phyloP scores from a whole-genome alignment of 30 jellyfish, hydroid and myxozoan genomes.

The Aurelia aurita complex sp. Pacific region DNA sequence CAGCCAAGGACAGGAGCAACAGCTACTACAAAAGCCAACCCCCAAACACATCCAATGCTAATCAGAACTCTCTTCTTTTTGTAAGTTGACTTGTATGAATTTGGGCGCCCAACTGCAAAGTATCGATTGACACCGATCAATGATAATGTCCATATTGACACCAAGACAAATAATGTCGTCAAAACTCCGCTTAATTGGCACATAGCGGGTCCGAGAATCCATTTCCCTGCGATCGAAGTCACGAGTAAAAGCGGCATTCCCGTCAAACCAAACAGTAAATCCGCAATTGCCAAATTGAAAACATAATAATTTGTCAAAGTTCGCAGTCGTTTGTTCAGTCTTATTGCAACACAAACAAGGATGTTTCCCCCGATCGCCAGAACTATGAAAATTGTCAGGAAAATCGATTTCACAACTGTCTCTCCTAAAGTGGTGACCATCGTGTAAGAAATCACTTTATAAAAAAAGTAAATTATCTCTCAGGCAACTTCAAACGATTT shows the following conservation, averaged over 20 bases:
- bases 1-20: slow-evolving; percentile 91
- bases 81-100: slow-evolving; percentile 55
- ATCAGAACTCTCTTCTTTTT: slow-evolving; percentile 60
- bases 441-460: too few relatives aligned
- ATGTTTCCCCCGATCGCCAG: slow-evolving; percentile 77
- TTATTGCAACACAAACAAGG: slow-evolving; percentile 75
- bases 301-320: slow-evolving; percentile 91
- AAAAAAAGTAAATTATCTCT: neutral
- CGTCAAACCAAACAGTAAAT: slow-evolving; percentile 71
- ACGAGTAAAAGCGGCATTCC: slow-evolving; percentile 82
- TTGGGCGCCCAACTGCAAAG: slow-evolving; percentile 87
- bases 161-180: slow-evolving; percentile 74
- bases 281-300: slow-evolving; percentile 92
- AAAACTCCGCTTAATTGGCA: slow-evolving; percentile 86
- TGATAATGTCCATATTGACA: slow-evolving; percentile 91
- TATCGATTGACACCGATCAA: slow-evolving; percentile 89
- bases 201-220: slow-evolving; percentile 84
- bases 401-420: slow-evolving; percentile 64
- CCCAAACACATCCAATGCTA: slow-evolving; percentile 77
- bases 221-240: slow-evolving; percentile 82
- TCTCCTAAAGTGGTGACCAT: slow-evolving; percentile 49
- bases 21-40: slow-evolving; percentile 49
- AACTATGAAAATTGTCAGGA: slow-evolving; percentile 48
- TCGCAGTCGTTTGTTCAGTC: slow-evolving; percentile 59
- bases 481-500: neutral